Percentiles rank a stretch among this genome's conserved stretches.
Conservation (phyloP, 2,113 vertebrate genomes). For the Eubucco bourcierii region DNA sequence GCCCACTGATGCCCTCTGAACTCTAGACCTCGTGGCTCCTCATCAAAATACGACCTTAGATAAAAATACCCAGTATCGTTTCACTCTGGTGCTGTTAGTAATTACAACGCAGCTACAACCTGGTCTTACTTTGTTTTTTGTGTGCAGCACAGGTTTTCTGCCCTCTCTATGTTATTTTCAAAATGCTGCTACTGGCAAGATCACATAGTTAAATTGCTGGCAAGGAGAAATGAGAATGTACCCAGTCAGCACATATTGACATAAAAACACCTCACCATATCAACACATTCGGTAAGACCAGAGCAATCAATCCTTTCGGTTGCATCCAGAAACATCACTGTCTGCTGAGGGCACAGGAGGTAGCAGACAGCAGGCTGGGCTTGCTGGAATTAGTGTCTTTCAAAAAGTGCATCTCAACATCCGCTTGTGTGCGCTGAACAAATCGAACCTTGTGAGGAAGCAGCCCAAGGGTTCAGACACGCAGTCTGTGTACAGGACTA, state of each 20-base stretch:
- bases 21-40: constrained; percentile 45
- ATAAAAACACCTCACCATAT: background rate
- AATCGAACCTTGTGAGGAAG: background rate
- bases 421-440: rapidly evolving
- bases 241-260: background rate
- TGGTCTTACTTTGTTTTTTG: background rate
- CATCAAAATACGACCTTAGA: constrained; percentile 44
- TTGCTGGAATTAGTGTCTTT: background rate
- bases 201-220: background rate
- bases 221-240: background rate
- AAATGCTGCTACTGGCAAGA: background rate
- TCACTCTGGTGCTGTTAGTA: background rate
- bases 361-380: background rate
- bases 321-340: background rate
- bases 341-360: background rate
- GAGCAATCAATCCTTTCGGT: background rate
- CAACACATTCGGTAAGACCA: background rate
- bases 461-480: background rate
- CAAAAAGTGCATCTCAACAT: background rate
- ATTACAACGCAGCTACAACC: background rate
- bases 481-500: rapidly evolving
- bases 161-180: background rate
- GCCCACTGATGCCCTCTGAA: constrained; percentile 6
- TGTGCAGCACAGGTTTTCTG: background rate
- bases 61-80: constrained; percentile 41